A percentile compares a stretch with the other conserved stretches of the same genome.
Evolutionary conservation across 2,888 invertebrate genomes (phyloP).

Genomic region (Germaria angustata): DNA sequence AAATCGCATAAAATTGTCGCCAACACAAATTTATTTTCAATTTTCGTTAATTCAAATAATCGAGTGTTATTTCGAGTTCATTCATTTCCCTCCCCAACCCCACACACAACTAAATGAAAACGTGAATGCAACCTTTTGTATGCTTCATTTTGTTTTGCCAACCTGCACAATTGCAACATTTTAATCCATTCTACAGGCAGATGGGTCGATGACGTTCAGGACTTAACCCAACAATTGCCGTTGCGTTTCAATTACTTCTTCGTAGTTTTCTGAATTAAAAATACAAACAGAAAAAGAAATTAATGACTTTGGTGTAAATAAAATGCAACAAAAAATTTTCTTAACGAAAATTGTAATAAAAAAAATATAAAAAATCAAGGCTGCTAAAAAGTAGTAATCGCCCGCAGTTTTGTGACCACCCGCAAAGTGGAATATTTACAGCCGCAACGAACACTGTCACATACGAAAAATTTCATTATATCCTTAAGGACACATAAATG

Average conservation of each 20-base stretch:
- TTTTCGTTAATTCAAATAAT: slow-evolving; percentile 67
- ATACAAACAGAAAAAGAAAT: not conserved
- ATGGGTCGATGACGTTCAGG: slow-evolving; percentile 18
- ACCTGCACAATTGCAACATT: slow-evolving; percentile 56
- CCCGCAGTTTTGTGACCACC: slow-evolving; percentile 66
- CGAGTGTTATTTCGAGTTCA: slow-evolving; percentile 57
- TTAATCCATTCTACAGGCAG: slow-evolving; percentile 47
- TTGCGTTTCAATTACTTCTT: slow-evolving; percentile 58
- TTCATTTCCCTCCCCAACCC: slow-evolving; percentile 1
- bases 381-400: slow-evolving; percentile 64
- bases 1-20: slow-evolving; percentile 66
- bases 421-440: slow-evolving; percentile 68
- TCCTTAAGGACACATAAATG: not conserved
- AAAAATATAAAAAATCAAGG: slow-evolving; percentile 43
- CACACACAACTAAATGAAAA: not conserved
- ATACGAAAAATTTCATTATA: slow-evolving; percentile 20
- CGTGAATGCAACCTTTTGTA: slow-evolving; percentile 36
- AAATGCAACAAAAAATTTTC: slow-evolving; percentile 39
- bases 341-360: slow-evolving; percentile 3
- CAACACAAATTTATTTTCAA: slow-evolving; percentile 67
- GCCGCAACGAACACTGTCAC: slow-evolving; percentile 67
- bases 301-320: slow-evolving; percentile 62
- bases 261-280: slow-evolving; percentile 38
- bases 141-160: slow-evolving; percentile 17
- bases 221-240: slow-evolving; percentile 45